Evolutionary conservation across 2,888 invertebrate species (phyloP), one percentile per base, ranked within the genome.

Genomic region (Scaptomyza polygonia): DNA sequence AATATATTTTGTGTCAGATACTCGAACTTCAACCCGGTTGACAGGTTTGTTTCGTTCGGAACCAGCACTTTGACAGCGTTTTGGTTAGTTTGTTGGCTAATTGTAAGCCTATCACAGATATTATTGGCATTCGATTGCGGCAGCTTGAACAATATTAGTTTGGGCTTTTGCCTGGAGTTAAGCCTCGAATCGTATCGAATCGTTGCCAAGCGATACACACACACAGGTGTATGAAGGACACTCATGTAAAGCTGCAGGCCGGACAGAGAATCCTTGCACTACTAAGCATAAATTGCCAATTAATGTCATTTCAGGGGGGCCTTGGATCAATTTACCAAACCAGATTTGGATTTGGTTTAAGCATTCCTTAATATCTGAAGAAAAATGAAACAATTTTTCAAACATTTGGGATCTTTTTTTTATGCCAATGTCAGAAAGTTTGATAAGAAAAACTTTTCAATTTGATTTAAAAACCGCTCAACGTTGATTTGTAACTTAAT

Each of bases 61-160:
- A 11, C 21, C 0, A 12, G 3, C 21, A 7, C 43, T 39, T 25
- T 25, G 49, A 14, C 36, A 25, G 14, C 21, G 7, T 12, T 12
- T n/a, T 25, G 12, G 21, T 12, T 42, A 52, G 30, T 18, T 16
- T 12, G 36, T 18, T 54, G 32, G 45, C 74, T 74, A 66, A 73
- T 74, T 71, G 72, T 59, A 59, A 63, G 75, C 61, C 61, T 62
- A 71, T 66, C 67, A 55, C 67, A 55, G 30, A 47, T 57, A 47
- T 45, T 54, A 18, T 56, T 55, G 67, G 21, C 58, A 74, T 49
- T 58, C 29, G 56, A 56, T 47, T 72, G 67, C 54, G 63, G 47
- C 48, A 12, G n/a, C 27, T 51, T 39, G 25, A 34, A 29, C 32
- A n/a, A 42, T 53, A 48, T 58, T 49, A 39, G 27, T 21, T 16